These are phyloP conservation scores for Leucophora obtusa DNA, from an alignment of 2,888 invertebrate species.

Conservation along the genomic window DNA sequence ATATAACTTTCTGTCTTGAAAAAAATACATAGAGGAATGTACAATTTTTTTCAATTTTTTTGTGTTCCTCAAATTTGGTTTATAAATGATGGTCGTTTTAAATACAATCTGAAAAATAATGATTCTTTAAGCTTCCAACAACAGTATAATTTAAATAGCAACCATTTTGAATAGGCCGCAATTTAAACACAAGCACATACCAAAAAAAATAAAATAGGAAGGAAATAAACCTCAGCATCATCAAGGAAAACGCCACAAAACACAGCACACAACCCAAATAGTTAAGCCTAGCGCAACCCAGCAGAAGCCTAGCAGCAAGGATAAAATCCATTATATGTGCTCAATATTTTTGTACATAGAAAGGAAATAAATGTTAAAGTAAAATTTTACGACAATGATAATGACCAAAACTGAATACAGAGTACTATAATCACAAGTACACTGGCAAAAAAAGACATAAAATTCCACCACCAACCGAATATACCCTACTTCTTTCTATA, in stretches of 20 bases:
- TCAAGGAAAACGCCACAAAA: constrained; percentile 1
- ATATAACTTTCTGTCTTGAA: too few relatives aligned
- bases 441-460: constrained; percentile 41
- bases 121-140: constrained; percentile 43
- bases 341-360: constrained; percentile 42
- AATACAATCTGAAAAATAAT: constrained; percentile 16
- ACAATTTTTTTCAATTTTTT: background rate
- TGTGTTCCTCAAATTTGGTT: background rate
- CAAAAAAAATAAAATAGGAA: background rate
- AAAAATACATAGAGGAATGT: too few relatives aligned
- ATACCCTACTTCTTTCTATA: background rate
- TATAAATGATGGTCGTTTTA: background rate
- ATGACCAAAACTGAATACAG: constrained; percentile 58
- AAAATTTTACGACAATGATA: constrained; percentile 66
- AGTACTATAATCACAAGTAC: constrained; percentile 12
- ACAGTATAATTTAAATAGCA: constrained; percentile 52
- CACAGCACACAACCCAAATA: background rate
- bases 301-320: constrained; percentile 23
- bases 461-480: constrained; percentile 57
- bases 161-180: constrained; percentile 56
- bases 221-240: constrained; percentile 39
- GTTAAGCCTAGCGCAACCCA: constrained; percentile 11
- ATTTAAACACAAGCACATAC: constrained; percentile 37
- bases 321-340: constrained; percentile 57
- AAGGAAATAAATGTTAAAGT: constrained; percentile 55